These are phyloP conservation scores for Euphydryas editha DNA, from an alignment of 2,888 invertebrate species.

Conservation along the genomic window DNA sequence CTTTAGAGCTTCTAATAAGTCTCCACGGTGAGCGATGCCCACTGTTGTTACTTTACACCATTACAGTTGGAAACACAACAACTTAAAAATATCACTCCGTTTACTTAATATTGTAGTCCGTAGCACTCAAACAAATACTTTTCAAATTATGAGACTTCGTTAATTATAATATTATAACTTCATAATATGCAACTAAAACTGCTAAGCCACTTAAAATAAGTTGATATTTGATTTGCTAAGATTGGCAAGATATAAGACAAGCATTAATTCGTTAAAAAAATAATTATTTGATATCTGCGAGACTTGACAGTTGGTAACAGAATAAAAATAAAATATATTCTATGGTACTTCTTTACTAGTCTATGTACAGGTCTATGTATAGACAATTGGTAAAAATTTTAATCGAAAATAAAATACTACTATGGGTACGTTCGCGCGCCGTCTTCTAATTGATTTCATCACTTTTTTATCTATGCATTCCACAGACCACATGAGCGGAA, in stretches of 20 bases:
- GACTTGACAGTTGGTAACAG: constrained; percentile 20
- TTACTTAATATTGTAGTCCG: background rate
- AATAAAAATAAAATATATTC: background rate
- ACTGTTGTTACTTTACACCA: constrained; percentile 19
- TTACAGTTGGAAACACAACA: constrained; percentile 11
- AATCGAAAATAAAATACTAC: too few relatives aligned
- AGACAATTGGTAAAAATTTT: too few relatives aligned
- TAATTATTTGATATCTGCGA: constrained; percentile 11
- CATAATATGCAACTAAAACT: background rate
- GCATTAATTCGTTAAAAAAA: constrained; percentile 17
- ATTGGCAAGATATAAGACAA: background rate
- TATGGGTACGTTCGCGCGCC: too few relatives aligned
- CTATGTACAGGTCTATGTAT: too few relatives aligned
- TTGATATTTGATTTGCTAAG: constrained; percentile 1
- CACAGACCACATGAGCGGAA: too few relatives aligned
- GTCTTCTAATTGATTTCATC: too few relatives aligned
- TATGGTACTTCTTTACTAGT: too few relatives aligned
- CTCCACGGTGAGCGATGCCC: constrained; percentile 23
- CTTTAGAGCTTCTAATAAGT: background rate
- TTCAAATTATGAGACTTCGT: background rate
- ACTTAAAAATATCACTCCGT: background rate
- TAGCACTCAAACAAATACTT: background rate
- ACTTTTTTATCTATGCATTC: too few relatives aligned
- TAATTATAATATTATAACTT: constrained; percentile 1
- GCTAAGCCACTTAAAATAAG: background rate